Base-by-base conservation (phyloP, 2,797 vertebrate genomes). In the Chelon auratus region DNA sequence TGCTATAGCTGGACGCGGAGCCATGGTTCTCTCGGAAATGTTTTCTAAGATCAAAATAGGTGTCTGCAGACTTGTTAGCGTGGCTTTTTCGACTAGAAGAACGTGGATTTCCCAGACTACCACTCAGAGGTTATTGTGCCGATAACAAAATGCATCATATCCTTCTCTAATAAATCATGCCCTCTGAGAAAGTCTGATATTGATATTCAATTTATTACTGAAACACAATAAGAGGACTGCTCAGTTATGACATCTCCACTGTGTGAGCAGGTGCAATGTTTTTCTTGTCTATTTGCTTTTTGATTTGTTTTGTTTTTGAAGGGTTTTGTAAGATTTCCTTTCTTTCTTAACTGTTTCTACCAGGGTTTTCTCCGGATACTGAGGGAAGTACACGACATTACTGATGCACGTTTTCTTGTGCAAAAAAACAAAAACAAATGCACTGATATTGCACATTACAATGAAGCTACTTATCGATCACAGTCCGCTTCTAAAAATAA, bases 1-100 rank as follows among this genome's bases (percentile, higher is more conserved):
- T 40, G 36, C 43, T 24, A 9, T 15, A 51, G 24, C 14, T 55
- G 52, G n/a, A 57, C 6, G 51, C 13, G 59, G 68, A 75, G 18
- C 13, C 45, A 13, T 54, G 3, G 11, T 45, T 26, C 48, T 15
- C n/a, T 26, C 13, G 30, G 55, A 14, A 42, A 48, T 18, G 24
- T 66, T 62, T n/a, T 53, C 51, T 13, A 56, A 13, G 3, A 24
- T 24, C 3, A 43, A 30, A 57, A 47, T 40, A n/a, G 9, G 4
- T 60, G n/a, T 57, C 33, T 53, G n/a, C 13, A 14, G 24, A 68
- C n/a, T 14, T 51, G 33, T n/a, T 51, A 12, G 14, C 12, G 26
- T 51, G n/a, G 43, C 8, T 43, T 13, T 61, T 52, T 47, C 61
- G 15, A 45, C n/a, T 13, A 18, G 11, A 39, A 18, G 3, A n/a